Evolutionary conservation across 2,888 invertebrate genomes (phyloP), one percentile per base, ranked within the genome.

Genomic region (Stenchaetothrips biformis): DNA sequence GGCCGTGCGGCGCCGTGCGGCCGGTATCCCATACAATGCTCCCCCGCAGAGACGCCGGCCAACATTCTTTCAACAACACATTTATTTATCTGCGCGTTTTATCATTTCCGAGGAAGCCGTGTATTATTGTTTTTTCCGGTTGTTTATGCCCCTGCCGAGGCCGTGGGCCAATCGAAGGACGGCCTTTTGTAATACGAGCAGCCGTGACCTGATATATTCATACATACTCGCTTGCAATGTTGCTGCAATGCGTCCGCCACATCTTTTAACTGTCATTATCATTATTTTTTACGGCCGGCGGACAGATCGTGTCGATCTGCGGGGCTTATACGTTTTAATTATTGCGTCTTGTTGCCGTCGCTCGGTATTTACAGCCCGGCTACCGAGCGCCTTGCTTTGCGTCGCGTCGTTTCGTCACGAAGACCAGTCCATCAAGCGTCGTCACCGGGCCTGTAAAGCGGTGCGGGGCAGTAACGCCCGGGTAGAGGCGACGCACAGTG

Each of bases 1-100:
- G 16, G 53, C 53, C 53, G 13, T 1, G 53, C 53, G 13, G 4
- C 13, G 53, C 11, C 53, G n/a, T n/a, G n/a, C 53, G 13, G 53
- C 53, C 53, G 13, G 16, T 13, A 11, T 16, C 53, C 53, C 16
- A 18, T 13, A 1, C 9, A 4, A 21, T n/a, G 67, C 8, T 11
- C 67, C 67, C 67, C 67, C 25, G 21, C 25, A 25, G 67, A 25
- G 67, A 25, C 67, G 25, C 25, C 67, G 67, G 67, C 67, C 21
- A 74, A 74, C 67, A 74, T 74, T 74, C 67, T 74, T 74, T 74
- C 67, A 74, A 74, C 67, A 74, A 74, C 67, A 74, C 25, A 74
- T 74, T 74, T 74, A 74, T 74, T 74, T 74, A 74, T 74, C 67
- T 74, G 67, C 67, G 67, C 25, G 25, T 74, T 74, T 74, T 74